Evolutionary conservation across 2,113 vertebrate genomes (phyloP).

Genomic region (Telmatochromis sp.): DNA sequence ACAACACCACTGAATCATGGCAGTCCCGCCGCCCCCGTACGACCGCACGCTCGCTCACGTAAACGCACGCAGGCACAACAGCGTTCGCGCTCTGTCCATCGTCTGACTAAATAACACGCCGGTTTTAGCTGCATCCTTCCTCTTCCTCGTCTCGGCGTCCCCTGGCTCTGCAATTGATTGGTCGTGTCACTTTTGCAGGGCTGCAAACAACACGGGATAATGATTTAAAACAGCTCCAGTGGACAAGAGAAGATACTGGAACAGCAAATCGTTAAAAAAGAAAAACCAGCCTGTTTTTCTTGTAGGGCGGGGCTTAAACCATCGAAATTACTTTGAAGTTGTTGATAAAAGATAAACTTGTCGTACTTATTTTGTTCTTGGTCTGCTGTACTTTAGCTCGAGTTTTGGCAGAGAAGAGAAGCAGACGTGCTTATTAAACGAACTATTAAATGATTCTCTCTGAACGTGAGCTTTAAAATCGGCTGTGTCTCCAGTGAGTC

Average conservation of each 20-base stretch:
- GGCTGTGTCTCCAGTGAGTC: fast-evolving
- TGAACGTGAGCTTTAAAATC: fast-evolving
- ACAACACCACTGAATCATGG: constrained; percentile 33
- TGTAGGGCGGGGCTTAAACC: neutral
- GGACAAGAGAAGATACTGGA: fast-evolving
- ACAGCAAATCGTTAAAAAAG: fast-evolving
- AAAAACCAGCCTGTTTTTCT: neutral
- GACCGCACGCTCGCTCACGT: neutral
- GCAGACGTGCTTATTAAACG: fast-evolving
- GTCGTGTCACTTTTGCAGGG: constrained; percentile 3
- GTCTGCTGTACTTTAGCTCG: neutral
- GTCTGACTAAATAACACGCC: neutral
- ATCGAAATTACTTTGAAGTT: neutral
- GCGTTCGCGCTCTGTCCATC: neutral
- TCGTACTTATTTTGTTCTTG: neutral
- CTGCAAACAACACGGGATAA: constrained; percentile 40
- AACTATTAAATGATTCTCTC: neutral
- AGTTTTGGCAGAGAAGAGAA: neutral
- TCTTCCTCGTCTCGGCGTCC: neutral
- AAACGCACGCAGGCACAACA: neutral
- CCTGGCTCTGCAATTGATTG: constrained; percentile 20
- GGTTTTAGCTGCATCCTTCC: neutral
- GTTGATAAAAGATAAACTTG: neutral
- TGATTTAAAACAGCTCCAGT: constrained; percentile 56
- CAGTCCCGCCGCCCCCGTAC: neutral